Percentiles rank a stretch among this genome's conserved stretches.
phyloP scores from a whole-genome alignment of 2,888 invertebrate species.

The Serripes groenlandicus region DNA sequence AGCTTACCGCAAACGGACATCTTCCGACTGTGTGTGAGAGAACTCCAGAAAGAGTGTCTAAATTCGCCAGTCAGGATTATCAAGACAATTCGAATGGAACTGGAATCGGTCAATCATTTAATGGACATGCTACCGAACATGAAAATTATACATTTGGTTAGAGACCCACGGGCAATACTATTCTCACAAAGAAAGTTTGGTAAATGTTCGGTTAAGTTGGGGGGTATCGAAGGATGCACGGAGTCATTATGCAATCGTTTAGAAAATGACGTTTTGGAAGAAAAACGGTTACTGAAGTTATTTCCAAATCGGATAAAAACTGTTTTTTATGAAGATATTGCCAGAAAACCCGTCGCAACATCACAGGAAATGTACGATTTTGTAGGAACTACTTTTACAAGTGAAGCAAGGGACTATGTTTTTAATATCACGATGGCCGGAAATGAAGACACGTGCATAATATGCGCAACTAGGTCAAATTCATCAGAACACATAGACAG shows the following conservation, averaged over 20 bases:
- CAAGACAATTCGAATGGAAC: constrained; percentile 57
- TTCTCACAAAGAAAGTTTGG: constrained; percentile 45
- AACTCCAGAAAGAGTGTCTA: constrained; percentile 31
- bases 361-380: constrained; percentile 56
- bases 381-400: constrained; percentile 56
- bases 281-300: constrained; percentile 35
- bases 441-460: constrained; percentile 39
- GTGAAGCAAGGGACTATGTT: constrained; percentile 41
- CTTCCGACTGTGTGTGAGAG: neutral
- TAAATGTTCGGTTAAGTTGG: constrained; percentile 14
- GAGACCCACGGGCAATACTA: constrained; percentile 65
- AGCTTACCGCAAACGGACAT: neutral
- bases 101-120: constrained; percentile 36
- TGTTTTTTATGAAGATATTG: constrained; percentile 63
- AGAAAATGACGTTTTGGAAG: constrained; percentile 54
- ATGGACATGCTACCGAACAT: constrained; percentile 52
- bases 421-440: constrained; percentile 63
- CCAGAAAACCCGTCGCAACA: constrained; percentile 50
- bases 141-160: constrained; percentile 62
- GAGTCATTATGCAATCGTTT: constrained; percentile 42
- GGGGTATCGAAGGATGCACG: constrained; percentile 27
- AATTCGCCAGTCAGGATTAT: constrained; percentile 58
- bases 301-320: constrained; percentile 48
- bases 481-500: constrained; percentile 55
- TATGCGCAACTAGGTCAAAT: constrained; percentile 60